phyloP scores from a whole-genome alignment of 2,797 vertebrate species.

The Aulostomus chinensis region DNA sequence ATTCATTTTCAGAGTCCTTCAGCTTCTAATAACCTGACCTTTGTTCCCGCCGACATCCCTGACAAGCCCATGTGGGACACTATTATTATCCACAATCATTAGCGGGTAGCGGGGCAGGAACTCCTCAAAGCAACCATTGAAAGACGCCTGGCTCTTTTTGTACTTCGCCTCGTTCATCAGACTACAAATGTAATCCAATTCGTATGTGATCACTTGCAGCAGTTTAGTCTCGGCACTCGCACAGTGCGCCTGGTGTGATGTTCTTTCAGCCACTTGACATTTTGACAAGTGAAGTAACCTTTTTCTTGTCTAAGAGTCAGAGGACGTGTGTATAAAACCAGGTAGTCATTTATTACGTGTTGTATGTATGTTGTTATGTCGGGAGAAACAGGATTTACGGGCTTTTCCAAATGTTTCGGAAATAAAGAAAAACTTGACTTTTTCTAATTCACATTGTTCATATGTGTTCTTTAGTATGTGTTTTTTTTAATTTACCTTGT shows the following conservation, averaged over 20 bases:
- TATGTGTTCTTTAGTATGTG: too few species aligned
- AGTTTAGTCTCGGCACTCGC: not conserved
- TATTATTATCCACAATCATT: constrained; percentile 38
- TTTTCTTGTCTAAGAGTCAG: constrained; percentile 6
- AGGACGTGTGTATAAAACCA: too few species aligned
- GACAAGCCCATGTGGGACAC: constrained; percentile 11
- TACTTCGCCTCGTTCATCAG: too few species aligned
- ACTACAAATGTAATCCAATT: not conserved
- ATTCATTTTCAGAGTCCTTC: constrained; percentile 15
- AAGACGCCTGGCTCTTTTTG: too few species aligned
- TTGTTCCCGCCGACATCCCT: constrained; percentile 19
- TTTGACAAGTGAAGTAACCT: constrained; percentile 14
- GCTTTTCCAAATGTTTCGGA: too few species aligned
- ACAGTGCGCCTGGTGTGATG: not conserved
- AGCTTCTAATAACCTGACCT: constrained; percentile 30
- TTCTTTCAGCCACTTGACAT: constrained; percentile 20
- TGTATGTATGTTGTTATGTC: too few species aligned
- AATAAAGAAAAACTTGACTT: too few species aligned
- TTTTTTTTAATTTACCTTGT: too few species aligned
- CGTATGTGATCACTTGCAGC: not conserved
- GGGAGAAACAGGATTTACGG: too few species aligned
- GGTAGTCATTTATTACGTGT: too few species aligned
- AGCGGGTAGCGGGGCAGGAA: not conserved
- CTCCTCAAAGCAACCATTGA: too few species aligned
- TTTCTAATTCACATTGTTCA: too few species aligned